These are phyloP conservation scores for Macrosiphum euphorbiae DNA, from an alignment of 2,888 invertebrate species.

Conservation along the genomic window DNA sequence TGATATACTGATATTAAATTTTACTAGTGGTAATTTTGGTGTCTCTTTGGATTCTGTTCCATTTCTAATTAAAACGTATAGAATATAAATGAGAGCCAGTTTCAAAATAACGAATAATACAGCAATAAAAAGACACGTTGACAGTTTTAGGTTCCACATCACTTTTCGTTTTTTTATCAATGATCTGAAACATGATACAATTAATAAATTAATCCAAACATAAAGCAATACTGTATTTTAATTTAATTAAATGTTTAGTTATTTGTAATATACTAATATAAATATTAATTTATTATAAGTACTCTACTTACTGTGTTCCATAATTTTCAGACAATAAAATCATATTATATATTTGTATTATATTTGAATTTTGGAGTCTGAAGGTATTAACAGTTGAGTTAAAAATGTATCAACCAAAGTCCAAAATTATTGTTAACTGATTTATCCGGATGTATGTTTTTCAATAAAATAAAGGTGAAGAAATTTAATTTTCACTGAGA, in stretches of 20 bases:
- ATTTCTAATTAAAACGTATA: background rate
- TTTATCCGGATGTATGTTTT: too few relatives aligned
- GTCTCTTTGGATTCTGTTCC: background rate
- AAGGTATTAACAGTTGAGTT: background rate
- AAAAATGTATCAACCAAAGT: too few relatives aligned
- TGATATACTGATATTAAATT: too few relatives aligned
- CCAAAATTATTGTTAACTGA: background rate
- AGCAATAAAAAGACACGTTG: background rate
- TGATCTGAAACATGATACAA: background rate
- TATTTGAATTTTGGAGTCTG: too few relatives aligned
- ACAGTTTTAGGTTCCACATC: background rate
- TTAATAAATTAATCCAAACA: background rate
- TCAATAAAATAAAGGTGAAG: too few relatives aligned
- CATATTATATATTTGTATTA: background rate
- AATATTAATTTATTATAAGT: too few relatives aligned
- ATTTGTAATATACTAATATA: background rate
- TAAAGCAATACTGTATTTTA: background rate
- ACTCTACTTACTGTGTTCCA: conserved; percentile 7
- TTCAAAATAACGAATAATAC: background rate
- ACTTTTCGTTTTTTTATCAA: background rate
- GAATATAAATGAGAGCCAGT: background rate
- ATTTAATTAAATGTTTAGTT: background rate
- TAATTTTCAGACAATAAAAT: background rate
- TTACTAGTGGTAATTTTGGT: background rate
- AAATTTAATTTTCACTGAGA: too few relatives aligned